Evolutionary conservation across 2,113 vertebrate genomes (phyloP), one percentile per base, ranked within the genome.

Genomic region (Xiphophorus maculatus): DNA sequence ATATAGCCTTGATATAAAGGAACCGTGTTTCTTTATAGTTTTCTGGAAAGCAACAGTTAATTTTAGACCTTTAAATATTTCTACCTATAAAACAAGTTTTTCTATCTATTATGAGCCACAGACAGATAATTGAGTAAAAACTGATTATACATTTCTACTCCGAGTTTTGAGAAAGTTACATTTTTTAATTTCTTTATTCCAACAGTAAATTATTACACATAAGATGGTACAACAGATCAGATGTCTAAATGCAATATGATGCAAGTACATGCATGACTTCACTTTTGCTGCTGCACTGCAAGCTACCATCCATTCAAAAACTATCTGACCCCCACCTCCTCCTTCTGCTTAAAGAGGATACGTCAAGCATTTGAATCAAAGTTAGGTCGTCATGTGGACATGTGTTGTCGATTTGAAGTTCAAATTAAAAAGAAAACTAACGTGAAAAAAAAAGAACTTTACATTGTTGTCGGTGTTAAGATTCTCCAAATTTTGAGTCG

Each of bases 381-480:
- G 86, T 69, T 89, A 80, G 90, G 89, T 89, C 88, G 87, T 51
- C 0, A 12, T 9, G 68, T 71, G 66, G 40, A 58, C 28, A 48
- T 79, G 76, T 80, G 80, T 74, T 81, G 80, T 84, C 73, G 28
- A 74, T 66, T 37, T 83, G 40, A 80, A 64, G 66, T 63, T 66
- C 8, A 29, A 58, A 64, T 74, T 15, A 68, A 65, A 63, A 11
- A 25, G 27, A 19, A 54, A 22, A 1, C 25, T n/a, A 1, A 25
- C 7, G n/a, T 2, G 44, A 19, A 48, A 61, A 71, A 4, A 30
- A 28, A 28, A 74, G 54, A 48, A 61, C 60, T 67, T 14, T 27
- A 19, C 35, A 63, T 22, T 5, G 32, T 25, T 0, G 25, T n/a
- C 66, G 71, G 63, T 68, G 68, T 58, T 70, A 10, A 58, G 17